Conservation (phyloP, 2,797 vertebrate genomes). For the Neosilurus hyrtlii region DNA sequence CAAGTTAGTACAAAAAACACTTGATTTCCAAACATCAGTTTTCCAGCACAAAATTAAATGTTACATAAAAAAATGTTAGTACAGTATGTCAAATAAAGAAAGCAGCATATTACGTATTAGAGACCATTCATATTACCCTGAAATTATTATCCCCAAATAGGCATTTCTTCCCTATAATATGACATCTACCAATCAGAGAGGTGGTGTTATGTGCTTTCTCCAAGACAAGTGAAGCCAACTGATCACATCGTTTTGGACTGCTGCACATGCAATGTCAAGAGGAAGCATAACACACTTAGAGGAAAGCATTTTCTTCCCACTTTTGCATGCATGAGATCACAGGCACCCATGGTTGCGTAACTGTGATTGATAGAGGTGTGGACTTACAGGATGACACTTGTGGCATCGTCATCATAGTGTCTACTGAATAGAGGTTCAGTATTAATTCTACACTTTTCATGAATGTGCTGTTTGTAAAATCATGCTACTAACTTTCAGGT, state of each 20-base stretch:
- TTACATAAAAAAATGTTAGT: too few species aligned
- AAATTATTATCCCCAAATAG: neutral
- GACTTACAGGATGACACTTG: too few species aligned
- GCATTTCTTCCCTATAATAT: neutral
- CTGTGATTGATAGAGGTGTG: constrained; percentile 2
- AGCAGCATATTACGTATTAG: too few species aligned
- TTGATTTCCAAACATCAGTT: too few species aligned
- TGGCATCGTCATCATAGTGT: too few species aligned
- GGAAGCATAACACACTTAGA: neutral
- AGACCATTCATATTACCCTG: too few species aligned
- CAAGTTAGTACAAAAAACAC: too few species aligned
- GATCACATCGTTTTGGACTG: neutral
- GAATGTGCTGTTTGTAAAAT: neutral
- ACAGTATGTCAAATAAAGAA: too few species aligned
- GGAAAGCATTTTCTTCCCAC: neutral
- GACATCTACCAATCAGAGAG: neutral
- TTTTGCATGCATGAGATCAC: neutral
- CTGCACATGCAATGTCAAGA: neutral
- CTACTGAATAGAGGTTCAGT: neutral
- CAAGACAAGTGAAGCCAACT: neutral
- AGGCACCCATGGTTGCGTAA: neutral
- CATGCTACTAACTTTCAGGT: neutral
- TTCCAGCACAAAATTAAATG: too few species aligned
- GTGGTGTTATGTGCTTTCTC: neutral
- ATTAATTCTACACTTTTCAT: neutral